Conservation (phyloP, 2,113 vertebrate genomes). For the Sprattus sprattus region DNA sequence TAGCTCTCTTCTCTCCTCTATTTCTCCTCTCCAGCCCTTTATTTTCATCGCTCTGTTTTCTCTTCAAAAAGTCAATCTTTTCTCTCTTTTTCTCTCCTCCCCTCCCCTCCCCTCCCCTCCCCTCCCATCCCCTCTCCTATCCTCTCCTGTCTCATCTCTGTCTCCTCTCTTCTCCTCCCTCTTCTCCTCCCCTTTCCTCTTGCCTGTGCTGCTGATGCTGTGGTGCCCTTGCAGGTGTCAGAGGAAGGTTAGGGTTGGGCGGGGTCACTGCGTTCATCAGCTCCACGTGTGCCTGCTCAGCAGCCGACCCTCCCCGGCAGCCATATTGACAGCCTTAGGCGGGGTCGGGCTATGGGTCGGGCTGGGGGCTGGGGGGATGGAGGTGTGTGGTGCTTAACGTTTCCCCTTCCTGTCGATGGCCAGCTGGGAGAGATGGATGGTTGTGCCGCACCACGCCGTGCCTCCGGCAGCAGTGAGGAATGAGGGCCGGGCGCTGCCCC, state of each 20-base stretch:
- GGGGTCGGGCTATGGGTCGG: no score
- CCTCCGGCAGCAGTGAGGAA: not conserved
- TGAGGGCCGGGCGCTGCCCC: not conserved
- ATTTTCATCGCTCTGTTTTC: not conserved
- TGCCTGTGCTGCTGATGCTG: not conserved
- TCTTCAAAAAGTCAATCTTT: not conserved
- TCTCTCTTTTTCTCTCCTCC: not conserved
- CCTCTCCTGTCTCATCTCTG: not conserved
- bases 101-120: not conserved
- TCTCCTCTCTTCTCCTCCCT: not conserved
- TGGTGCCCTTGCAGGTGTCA: slow-evolving; percentile 32
- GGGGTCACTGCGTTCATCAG: slow-evolving; percentile 17
- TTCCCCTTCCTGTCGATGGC: not conserved
- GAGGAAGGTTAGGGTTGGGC: not conserved
- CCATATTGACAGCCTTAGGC: slow-evolving; percentile 30
- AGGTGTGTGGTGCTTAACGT: not conserved
- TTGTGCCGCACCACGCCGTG: not conserved
- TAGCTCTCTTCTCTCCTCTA: not conserved
- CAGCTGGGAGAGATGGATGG: not conserved
- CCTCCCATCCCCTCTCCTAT: not conserved
- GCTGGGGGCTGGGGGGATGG: not conserved
- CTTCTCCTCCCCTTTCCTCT: not conserved
- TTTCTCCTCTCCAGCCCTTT: not conserved
- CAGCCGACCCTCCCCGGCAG: slow-evolving; percentile 23
- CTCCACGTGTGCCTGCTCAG: slow-evolving; percentile 34